These are phyloP conservation scores for Sebastes diaconus DNA, from an alignment of 2,797 vertebrate genomes.

Conservation along the genomic window DNA sequence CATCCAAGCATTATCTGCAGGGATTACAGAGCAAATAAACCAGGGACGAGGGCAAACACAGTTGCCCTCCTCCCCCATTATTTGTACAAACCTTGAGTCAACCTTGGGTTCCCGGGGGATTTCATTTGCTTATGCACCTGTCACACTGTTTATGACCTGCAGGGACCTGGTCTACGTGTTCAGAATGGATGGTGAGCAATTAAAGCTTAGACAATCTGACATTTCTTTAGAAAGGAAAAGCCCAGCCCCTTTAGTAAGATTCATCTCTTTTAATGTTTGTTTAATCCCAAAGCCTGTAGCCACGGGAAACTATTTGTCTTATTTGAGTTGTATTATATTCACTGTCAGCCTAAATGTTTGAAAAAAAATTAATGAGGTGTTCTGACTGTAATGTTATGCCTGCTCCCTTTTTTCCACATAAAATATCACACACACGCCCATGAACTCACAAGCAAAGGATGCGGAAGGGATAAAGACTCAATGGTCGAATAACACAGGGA, in stretches of 20 bases:
- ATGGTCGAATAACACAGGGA: not conserved
- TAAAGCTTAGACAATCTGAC: constrained; percentile 11
- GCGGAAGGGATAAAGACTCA: not conserved
- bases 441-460: not conserved
- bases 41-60: not conserved
- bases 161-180: not conserved
- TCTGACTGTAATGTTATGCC: not conserved
- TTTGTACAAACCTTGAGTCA: constrained; percentile 36
- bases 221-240: not conserved
- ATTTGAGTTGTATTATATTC: not conserved
- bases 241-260: not conserved
- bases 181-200: constrained; percentile 4
- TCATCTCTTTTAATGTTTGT: not conserved
- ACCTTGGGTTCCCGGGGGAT: not conserved
- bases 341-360: not conserved
- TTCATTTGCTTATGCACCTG: constrained; percentile 36
- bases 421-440: not conserved
- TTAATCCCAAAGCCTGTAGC: not conserved
- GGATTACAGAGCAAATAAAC: constrained; percentile 26
- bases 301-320: not conserved
- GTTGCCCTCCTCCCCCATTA: not conserved
- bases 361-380: not conserved
- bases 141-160: constrained; percentile 1
- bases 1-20: constrained; percentile 1
- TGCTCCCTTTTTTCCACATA: not conserved